Evolutionary conservation across 2,888 invertebrate species (phyloP), one percentile per base, ranked within the genome.

Genomic region (Andricus curvator): DNA sequence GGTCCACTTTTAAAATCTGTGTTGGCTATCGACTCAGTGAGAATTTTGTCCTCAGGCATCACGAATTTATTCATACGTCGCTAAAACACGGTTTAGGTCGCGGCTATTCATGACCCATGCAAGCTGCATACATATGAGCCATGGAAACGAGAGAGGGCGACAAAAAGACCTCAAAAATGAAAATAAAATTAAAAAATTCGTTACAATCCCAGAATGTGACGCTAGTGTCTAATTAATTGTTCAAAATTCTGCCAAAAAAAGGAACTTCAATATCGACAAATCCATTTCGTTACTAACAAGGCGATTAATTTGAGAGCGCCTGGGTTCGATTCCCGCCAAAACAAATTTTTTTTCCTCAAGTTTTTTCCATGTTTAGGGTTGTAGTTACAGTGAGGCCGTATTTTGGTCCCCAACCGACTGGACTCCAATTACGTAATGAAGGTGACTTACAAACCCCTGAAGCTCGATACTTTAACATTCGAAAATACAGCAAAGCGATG

Each of bases 21-120:
- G 17, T 17, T 51, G 51, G 17, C 5, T 17, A 20, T 20, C 20
- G 20, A 20, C 20, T 51, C 51, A 20, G 51, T 6, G 51, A 51
- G 20, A 15, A 51, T 51, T 51, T 15, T 51, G 17, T 51, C 20
- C 20, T 51, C 51, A 51, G 51, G 51, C 51, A 8, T 60, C 56
- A 60, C 56, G n/a, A 22, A 17, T 60, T 60, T 60, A 60, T 60
- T 60, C 56, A 60, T 60, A 60, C 9, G n/a, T 22, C 22, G 56
- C n/a, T 60, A 60, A 60, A 60, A 60, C 56, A 60, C 11, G 56
- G 56, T 60, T n/a, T 60, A 60, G 56, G 56, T n/a, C 20, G 56
- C n/a, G 22, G 9, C 56, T n/a, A 60, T n/a, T 22, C n/a, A 22
- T 22, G n/a, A 60, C 2, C 20, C 9, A 60, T n/a, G n/a, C 22